Conservation (phyloP, 2,888 invertebrate genomes). For the Drosophila pseudotakahashii region DNA sequence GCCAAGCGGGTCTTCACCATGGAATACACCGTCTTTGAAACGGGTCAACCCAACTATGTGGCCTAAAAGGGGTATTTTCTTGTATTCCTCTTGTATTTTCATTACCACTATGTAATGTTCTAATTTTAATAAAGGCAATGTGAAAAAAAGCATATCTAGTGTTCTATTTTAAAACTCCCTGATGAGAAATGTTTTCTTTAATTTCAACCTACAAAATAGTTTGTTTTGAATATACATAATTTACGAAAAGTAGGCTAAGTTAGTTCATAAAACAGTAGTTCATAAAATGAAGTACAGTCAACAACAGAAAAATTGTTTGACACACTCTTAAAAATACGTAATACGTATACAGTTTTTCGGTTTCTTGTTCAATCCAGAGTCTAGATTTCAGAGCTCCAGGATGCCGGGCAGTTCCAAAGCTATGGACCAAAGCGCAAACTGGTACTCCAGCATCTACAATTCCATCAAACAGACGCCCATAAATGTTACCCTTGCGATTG, state of each 20-base stretch:
- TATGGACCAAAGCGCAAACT: conserved; percentile 26
- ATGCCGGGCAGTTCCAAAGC: conserved; percentile 41
- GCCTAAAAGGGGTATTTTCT: not conserved
- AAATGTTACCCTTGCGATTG: conserved; percentile 43
- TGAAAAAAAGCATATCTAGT: not conserved
- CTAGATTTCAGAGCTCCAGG: not conserved
- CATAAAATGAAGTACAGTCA: too few species aligned
- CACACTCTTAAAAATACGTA: not conserved
- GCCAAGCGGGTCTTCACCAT: conserved; percentile 65
- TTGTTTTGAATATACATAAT: too few species aligned
- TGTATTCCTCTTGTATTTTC: not conserved
- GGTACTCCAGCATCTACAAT: conserved; percentile 51
- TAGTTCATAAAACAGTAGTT: not conserved
- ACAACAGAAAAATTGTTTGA: not conserved
- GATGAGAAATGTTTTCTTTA: too few species aligned
- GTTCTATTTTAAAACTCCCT: too few species aligned
- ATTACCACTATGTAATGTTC: not conserved
- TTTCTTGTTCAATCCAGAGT: not conserved
- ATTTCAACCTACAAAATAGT: too few species aligned
- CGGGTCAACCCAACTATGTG: not conserved
- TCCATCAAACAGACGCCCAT: conserved; percentile 45
- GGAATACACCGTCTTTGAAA: conserved; percentile 75
- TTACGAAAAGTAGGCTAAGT: not conserved
- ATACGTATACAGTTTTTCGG: not conserved
- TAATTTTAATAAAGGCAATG: conserved; percentile 1